A percentile compares a stretch with the other conserved stretches of the same genome.
Evolutionary conservation across 2,113 vertebrate species (phyloP).

Genomic region (Poecile atricapillus): DNA sequence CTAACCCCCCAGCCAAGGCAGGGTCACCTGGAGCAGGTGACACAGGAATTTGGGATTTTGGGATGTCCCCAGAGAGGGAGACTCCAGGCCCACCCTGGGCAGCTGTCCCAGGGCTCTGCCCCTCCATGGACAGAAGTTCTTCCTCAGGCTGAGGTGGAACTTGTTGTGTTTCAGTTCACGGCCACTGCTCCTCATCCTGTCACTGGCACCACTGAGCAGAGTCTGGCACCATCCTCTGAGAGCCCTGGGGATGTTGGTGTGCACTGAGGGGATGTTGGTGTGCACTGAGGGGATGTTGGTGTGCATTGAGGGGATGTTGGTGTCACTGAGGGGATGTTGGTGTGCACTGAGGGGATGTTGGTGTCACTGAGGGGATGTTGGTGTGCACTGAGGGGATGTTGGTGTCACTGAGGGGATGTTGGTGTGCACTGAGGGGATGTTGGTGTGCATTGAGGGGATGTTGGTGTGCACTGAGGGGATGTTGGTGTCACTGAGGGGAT

Average conservation of each 20-base stretch:
- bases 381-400: background rate
- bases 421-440: background rate
- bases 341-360: no score
- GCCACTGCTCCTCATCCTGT: background rate
- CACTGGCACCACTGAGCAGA: background rate
- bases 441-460: background rate
- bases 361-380: no score
- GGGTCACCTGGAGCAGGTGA: background rate
- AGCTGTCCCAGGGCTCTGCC: background rate
- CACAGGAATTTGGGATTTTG: background rate
- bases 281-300: background rate
- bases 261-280: background rate
- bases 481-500: background rate
- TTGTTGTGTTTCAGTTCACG: background rate
- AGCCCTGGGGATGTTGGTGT: background rate
- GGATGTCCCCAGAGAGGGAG: background rate
- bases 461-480: no score
- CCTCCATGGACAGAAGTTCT: background rate
- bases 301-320: no score
- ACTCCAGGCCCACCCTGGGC: background rate
- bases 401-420: no score
- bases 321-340: no score
- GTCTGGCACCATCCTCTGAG: background rate
- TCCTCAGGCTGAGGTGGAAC: background rate
- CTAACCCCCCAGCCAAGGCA: accelerated